Percentiles rank a stretch among this genome's conserved stretches.
Evolutionary conservation across 2,888 invertebrate species (phyloP).

Genomic region (Diloba caeruleocephala): DNA sequence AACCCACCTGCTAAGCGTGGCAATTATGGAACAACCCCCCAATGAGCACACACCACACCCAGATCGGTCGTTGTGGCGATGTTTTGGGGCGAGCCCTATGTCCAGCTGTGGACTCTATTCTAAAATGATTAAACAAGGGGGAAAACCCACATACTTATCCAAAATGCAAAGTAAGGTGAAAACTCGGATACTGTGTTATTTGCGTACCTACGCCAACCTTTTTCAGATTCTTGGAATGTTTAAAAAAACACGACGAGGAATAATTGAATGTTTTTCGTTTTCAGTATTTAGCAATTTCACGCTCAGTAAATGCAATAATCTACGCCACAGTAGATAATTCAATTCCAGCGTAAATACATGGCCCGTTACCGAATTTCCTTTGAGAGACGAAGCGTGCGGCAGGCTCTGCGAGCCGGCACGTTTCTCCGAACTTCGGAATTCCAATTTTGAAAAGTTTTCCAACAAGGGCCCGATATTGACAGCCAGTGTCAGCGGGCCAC

Average conservation of each 20-base stretch:
- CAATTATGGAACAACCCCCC: no score
- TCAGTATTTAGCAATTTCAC: slow-evolving; percentile 81
- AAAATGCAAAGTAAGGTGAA: slow-evolving; percentile 30
- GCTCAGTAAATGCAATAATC: slow-evolving; percentile 83
- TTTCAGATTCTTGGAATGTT: slow-evolving; percentile 26
- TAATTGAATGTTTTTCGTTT: slow-evolving; percentile 65
- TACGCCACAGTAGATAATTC: slow-evolving; percentile 83
- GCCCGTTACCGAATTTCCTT: slow-evolving; percentile 86
- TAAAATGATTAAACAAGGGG: background rate
- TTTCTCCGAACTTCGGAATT: slow-evolving; percentile 86
- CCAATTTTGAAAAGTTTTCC: slow-evolving; percentile 89
- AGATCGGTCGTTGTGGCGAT: no score
- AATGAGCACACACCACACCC: no score
- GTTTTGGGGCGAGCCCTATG: no score
- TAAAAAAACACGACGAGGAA: slow-evolving; percentile 48
- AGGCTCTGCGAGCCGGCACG: slow-evolving; percentile 82
- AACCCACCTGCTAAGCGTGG: no score
- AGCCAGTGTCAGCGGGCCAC: slow-evolving; percentile 83
- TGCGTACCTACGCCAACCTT: slow-evolving; percentile 29
- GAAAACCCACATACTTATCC: background rate
- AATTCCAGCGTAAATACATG: slow-evolving; percentile 84
- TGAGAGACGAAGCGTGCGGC: slow-evolving; percentile 84
- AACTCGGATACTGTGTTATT: slow-evolving; percentile 38
- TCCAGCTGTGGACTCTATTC: no score
- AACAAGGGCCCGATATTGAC: slow-evolving; percentile 85